Percentiles rank a stretch among this genome's conserved stretches.
Evolutionary conservation across 1,140 invertebrate genomes (phyloP).

Genomic region (Hylaeus volcanicus): DNA sequence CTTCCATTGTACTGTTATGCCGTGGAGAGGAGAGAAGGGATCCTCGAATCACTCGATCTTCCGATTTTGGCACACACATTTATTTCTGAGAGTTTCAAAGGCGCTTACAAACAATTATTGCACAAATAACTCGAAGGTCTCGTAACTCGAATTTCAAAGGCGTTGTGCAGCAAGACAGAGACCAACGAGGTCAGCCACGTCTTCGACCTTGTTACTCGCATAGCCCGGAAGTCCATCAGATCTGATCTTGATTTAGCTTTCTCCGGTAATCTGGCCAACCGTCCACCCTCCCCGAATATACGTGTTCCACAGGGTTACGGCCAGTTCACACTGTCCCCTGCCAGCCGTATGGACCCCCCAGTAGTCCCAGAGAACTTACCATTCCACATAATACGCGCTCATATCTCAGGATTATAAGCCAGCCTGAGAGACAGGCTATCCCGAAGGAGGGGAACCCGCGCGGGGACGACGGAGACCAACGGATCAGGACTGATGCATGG

Average conservation of each 20-base stretch:
- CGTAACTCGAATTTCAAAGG: too few species aligned
- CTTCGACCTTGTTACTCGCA: too few species aligned
- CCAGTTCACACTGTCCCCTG: conserved; percentile 63
- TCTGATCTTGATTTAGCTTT: conserved; percentile 68
- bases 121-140: too few species aligned
- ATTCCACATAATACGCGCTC: conserved; percentile 77
- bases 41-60: too few species aligned
- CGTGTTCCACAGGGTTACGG: conserved; percentile 67
- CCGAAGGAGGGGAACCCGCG: conserved; percentile 30
- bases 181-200: too few species aligned
- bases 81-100: too few species aligned
- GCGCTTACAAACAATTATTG: too few species aligned
- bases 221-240: conserved; percentile 49
- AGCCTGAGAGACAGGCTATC: conserved; percentile 47
- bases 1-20: too few species aligned
- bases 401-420: conserved; percentile 80
- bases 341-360: conserved; percentile 55
- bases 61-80: too few species aligned
- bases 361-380: conserved; percentile 66
- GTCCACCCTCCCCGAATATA: conserved; percentile 55
- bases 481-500: not conserved
- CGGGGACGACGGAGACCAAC: conserved; percentile 2
- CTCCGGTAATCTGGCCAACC: conserved; percentile 55
- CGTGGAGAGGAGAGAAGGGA: too few species aligned
- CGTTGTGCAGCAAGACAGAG: too few species aligned